Percentiles rank a stretch among this genome's conserved stretches.
Evolutionary conservation across 1,140 invertebrate species (phyloP).

Genomic region (Bombus ignitus): DNA sequence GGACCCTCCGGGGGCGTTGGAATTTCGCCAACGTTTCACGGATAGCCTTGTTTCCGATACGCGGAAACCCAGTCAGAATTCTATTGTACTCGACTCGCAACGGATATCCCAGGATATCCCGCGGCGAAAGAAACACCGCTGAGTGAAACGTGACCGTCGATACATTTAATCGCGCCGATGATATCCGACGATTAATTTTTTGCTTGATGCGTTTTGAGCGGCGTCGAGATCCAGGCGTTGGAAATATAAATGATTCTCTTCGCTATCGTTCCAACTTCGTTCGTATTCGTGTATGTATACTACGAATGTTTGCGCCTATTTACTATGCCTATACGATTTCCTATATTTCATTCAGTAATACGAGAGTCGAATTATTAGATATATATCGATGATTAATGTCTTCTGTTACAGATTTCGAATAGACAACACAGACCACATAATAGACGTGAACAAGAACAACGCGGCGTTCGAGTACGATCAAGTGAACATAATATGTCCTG

Average conservation of each 20-base stretch:
- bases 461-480: constrained; percentile 96
- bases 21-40: constrained; percentile 61
- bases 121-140: constrained; percentile 10
- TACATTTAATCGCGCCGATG: constrained; percentile 2
- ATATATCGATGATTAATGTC: constrained; percentile 15
- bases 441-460: constrained; percentile 97
- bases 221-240: not conserved
- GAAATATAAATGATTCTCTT: not conserved
- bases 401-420: constrained; percentile 94
- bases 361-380: not conserved
- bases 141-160: constrained; percentile 18
- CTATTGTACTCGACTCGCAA: not conserved
- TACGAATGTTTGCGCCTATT: not conserved
- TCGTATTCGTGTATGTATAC: not conserved
- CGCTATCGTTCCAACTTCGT: constrained; percentile 3
- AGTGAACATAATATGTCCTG: constrained; percentile 97
- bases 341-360: not conserved
- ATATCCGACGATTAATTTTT: constrained; percentile 38
- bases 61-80: constrained; percentile 24
- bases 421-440: constrained; percentile 98
- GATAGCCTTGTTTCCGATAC: constrained; percentile 31
- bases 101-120: not conserved
- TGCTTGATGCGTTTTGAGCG: not conserved
- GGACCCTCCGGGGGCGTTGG: constrained; percentile 41
- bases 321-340: not conserved